A percentile compares a stretch with the other conserved stretches of the same genome.
Conservation (phyloP, 2,113 vertebrate genomes). For the Zeus faber region DNA sequence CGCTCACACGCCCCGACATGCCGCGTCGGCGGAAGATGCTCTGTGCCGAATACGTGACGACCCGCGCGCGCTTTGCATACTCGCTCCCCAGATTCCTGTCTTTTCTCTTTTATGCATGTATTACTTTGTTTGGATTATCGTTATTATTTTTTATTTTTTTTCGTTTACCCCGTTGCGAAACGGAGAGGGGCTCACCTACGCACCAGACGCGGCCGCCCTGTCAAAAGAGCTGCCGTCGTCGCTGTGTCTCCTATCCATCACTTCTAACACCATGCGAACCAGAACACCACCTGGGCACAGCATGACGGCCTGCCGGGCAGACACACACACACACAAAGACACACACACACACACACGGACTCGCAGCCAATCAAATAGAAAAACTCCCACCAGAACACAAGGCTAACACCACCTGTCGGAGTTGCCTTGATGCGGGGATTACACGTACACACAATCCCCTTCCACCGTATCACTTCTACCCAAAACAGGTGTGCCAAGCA, state of each 20-base stretch:
- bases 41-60: slow-evolving; percentile 20
- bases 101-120: too few relatives aligned
- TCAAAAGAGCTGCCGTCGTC: slow-evolving; percentile 36
- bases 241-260: slow-evolving; percentile 37
- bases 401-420: slow-evolving; percentile 57
- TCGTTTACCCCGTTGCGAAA: slow-evolving; percentile 19
- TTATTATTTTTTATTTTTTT: not conserved
- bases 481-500: not conserved
- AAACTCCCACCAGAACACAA: slow-evolving; percentile 42
- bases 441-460: slow-evolving; percentile 24
- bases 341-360: slow-evolving; percentile 8
- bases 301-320: slow-evolving; percentile 14
- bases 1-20: slow-evolving; percentile 13
- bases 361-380: slow-evolving; percentile 40
- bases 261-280: slow-evolving; percentile 43
- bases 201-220: slow-evolving; percentile 59
- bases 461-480: not conserved
- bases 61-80: slow-evolving; percentile 23
- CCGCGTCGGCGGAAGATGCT: not conserved
- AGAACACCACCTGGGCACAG: slow-evolving; percentile 60
- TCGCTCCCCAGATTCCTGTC: slow-evolving; percentile 25
- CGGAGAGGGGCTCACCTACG: slow-evolving; percentile 33
- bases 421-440: slow-evolving; percentile 22
- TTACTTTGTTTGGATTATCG: too few relatives aligned
- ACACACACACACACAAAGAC: not conserved